Base-by-base conservation (phyloP, 2,888 invertebrate genomes). In the Tanytarsus gracilentus region DNA sequence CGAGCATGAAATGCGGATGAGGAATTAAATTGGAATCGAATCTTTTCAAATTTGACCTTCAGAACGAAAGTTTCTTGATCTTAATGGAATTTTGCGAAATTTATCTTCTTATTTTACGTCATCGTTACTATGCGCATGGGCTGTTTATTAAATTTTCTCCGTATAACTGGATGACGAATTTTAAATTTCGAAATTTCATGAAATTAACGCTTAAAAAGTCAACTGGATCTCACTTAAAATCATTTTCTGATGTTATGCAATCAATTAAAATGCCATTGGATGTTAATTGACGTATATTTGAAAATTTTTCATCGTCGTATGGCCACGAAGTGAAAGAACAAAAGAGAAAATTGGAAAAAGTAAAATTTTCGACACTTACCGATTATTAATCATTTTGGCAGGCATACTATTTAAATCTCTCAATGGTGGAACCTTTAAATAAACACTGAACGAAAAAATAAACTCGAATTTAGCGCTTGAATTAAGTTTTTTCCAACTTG, bases 361-460 rank as follows among this genome's bases (percentile, higher is more conserved):
- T 18, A 48, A 44, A n/a, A n/a, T n/a, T 58, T 58, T 48, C 11
- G 5, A 9, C 3, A 60, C 60, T 60, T 16, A 60, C 60, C 60
- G 29, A 49, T 50, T 49, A 50, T 60, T 50, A 29, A 50, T 23
- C 60, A 60, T 60, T 33, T 50, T 50, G 9, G 40, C 25, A 27
- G 58, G 58, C 60, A 60, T 60, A 29, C 7, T 58, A n/a, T n/a
- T 44, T 60, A 16, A 18, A 26, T 60, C 36, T 60, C 60, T 60
- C 50, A 60, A 60, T 60, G 50, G 36, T 59, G 49, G 60, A 49
- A 50, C 36, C 33, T 60, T 49, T 5, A 58, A 58, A 30, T 48
- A 49, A 36, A 60, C 60, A 60, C 60, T 49, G 26, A 60, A 60
- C 50, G 9, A 16, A 49, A 60, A 60, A 44, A 44, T 23, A 44